Evolutionary conservation across 2,888 invertebrate genomes (phyloP).

Genomic region (Synanthedon andrenaeformis): DNA sequence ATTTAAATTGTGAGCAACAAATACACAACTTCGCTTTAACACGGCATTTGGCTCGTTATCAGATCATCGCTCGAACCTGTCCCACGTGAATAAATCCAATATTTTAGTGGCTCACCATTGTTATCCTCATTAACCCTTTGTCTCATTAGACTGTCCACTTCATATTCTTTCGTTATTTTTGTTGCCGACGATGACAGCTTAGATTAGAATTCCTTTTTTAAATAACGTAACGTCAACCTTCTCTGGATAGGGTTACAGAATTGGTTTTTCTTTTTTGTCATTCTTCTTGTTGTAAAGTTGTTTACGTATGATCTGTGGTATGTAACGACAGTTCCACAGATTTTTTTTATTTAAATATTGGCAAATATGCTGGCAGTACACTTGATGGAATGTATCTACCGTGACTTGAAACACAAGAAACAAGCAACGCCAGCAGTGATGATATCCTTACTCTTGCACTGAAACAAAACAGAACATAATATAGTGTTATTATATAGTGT

Average conservation of each 20-base stretch:
- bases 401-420: no score
- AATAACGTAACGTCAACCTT: conserved; percentile 21
- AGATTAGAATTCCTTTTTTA: conserved; percentile 48
- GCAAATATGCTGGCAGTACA: no score
- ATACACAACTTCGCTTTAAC: conserved; percentile 37
- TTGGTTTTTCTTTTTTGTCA: conserved; percentile 17
- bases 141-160: conserved; percentile 60
- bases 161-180: conserved; percentile 56
- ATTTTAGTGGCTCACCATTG: conserved; percentile 62
- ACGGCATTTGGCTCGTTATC: conserved; percentile 47
- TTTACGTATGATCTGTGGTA: no score
- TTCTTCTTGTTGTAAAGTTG: conserved; percentile 3
- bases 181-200: conserved; percentile 49
- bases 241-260: conserved; percentile 23
- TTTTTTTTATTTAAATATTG: no score
- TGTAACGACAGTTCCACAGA: no score
- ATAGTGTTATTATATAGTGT: no score
- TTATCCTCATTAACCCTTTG: conserved; percentile 68
- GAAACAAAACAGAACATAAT: no score
- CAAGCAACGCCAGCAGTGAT: no score
- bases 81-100: conserved; percentile 62
- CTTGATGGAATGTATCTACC: no score
- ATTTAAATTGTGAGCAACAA: no score
- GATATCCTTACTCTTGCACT: no score
- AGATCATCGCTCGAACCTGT: conserved; percentile 46